These are phyloP conservation scores for Aleiodes sp. DNA, from an alignment of 1,140 invertebrate species.

Conservation along the genomic window DNA sequence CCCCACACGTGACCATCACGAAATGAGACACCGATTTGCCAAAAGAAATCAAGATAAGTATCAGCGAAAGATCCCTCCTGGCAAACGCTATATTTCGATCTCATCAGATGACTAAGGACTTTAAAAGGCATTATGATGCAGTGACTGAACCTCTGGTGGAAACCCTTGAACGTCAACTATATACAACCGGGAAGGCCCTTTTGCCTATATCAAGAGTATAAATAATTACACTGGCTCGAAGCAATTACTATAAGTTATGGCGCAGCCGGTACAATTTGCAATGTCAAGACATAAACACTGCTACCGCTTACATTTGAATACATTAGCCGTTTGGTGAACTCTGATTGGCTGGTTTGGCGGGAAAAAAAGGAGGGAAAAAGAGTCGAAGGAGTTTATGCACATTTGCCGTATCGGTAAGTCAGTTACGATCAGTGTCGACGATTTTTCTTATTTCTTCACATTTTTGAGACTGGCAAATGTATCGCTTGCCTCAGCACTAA, in stretches of 20 bases:
- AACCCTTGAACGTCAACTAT: background rate
- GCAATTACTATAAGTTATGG: conserved; percentile 68
- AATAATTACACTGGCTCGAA: conserved; percentile 65
- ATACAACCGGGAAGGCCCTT: background rate
- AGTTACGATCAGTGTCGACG: conserved; percentile 64
- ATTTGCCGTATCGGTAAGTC: conserved; percentile 56
- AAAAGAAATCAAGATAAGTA: no score
- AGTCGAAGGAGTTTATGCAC: conserved; percentile 42
- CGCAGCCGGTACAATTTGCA: conserved; percentile 66
- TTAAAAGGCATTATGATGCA: no score
- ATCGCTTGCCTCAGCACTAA: conserved; percentile 32
- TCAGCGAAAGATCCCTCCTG: no score
- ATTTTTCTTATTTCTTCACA: conserved; percentile 57
- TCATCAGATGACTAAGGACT: no score
- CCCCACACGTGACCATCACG: no score
- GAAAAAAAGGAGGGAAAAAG: no score
- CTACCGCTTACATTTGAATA: conserved; percentile 68
- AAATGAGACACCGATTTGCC: no score
- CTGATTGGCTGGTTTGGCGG: conserved; percentile 61
- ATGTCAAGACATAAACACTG: conserved; percentile 69
- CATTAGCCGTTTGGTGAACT: conserved; percentile 53
- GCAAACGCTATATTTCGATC: no score
- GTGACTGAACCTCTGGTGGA: no score
- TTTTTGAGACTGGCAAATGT: conserved; percentile 31
- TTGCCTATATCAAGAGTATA: conserved; percentile 62